A percentile compares a stretch with the other conserved stretches of the same genome.
Evolutionary conservation across 2,113 vertebrate genomes (phyloP).

Genomic region (Abramis brama): DNA sequence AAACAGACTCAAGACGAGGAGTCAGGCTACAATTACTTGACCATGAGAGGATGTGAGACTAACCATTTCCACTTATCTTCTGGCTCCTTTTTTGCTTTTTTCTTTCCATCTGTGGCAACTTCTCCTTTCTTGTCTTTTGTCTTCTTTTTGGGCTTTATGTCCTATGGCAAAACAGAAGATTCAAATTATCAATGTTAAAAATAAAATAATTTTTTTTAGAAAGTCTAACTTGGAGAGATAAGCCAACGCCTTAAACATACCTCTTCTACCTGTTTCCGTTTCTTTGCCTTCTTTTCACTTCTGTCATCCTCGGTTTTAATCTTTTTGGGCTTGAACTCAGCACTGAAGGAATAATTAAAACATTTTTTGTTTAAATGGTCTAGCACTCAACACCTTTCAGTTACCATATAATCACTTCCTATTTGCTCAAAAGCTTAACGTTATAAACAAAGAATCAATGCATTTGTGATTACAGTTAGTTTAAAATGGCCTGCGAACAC

Average conservation of each 20-base stretch:
- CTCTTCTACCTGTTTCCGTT: constrained; percentile 86
- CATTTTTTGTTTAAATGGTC: neutral
- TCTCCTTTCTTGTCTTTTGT: constrained; percentile 86
- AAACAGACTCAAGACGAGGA: neutral
- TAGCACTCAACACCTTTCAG: neutral
- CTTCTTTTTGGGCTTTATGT: constrained; percentile 89
- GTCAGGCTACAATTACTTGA: constrained; percentile 32
- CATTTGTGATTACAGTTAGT: neutral
- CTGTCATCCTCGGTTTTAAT: constrained; percentile 92
- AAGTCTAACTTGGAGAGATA: neutral
- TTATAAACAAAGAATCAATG: constrained; percentile 3
- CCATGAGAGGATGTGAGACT: constrained; percentile 33
- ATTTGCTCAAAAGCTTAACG: neutral
- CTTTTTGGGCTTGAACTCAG: constrained; percentile 95
- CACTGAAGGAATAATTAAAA: constrained; percentile 70
- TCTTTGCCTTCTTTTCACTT: constrained; percentile 89
- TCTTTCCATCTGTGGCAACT: constrained; percentile 82
- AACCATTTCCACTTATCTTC: constrained; percentile 99
- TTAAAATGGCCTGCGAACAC: constrained; percentile 48
- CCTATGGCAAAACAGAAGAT: constrained; percentile 68
- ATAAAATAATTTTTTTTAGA: neutral
- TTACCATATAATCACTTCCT: neutral
- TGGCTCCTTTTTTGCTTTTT: constrained; percentile 93
- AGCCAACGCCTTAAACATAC: constrained; percentile 46
- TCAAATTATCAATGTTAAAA: neutral